Base-by-base conservation (phyloP, 2,888 invertebrate genomes). In the Caradrina clavipalpis region DNA sequence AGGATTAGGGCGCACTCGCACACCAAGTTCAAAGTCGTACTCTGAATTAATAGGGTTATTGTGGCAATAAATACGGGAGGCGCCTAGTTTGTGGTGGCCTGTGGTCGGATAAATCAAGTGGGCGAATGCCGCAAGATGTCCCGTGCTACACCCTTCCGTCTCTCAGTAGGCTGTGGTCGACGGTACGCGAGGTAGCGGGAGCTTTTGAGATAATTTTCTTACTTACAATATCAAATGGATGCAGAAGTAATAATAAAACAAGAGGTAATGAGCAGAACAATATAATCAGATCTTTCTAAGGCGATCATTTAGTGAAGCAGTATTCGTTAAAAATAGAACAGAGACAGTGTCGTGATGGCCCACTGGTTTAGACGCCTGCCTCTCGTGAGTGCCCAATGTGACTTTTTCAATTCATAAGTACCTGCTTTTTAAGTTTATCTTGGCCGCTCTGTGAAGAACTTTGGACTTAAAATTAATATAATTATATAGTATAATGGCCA, bases 31-130 rank as follows among this genome's bases (percentile, higher is more conserved):
- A 91, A 93, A 94, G 92, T 92, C 92, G 89, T 88, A 87, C 87
- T 86, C 86, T 88, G 92, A 94, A 95, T 95, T 95, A 95, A 95
- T 96, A 92, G 95, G 94, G 94, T 94, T 96, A 94, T 95, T 93
- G 94, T 90, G 90, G 95, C 94, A 93, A 95, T 96, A 96, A 95
- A 96, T 95, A 95, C 92, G 89, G 88, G 63, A 90, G 91, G 91
- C 89, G 93, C 90, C 92, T 91, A 92, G 94, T 93, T 94, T 94
- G 95, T 87, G 95, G 94, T 82, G 85, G 87, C 86, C 86, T 88
- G 92, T 83, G 94, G 94, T 92, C 91, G 90, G 92, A 94, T 95
- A 95, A 95, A 95, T 95, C 95, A 95, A 90, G 93, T 84, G 90
- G 90, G 89, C 78, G 86, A 81, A 84, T 83, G 88, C 93, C 94